Percentiles rank a stretch among this genome's conserved stretches.
Evolutionary conservation across 1,140 invertebrate species (phyloP).

Genomic region (Berghia stephanieae): DNA sequence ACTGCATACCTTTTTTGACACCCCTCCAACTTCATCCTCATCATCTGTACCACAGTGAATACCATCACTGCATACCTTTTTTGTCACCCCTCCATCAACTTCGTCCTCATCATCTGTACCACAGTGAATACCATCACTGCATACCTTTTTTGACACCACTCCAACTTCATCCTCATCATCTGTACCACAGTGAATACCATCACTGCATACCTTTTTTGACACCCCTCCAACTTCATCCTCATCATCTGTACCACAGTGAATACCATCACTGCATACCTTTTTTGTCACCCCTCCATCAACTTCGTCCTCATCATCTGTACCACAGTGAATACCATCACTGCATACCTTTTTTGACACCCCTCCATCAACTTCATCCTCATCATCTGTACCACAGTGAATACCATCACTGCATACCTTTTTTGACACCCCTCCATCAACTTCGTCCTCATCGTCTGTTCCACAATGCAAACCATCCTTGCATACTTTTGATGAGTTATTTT

Average conservation of each 20-base stretch:
- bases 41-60: slow-evolving; percentile 28
- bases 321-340: slow-evolving; percentile 34
- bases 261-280: slow-evolving; percentile 38
- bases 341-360: slow-evolving; percentile 23
- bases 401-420: slow-evolving; percentile 38
- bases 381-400: slow-evolving; percentile 36
- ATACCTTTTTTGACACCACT: background rate
- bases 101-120: slow-evolving; percentile 33
- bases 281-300: background rate
- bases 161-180: slow-evolving; percentile 27
- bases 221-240: slow-evolving; percentile 26
- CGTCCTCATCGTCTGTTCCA: slow-evolving; percentile 32
- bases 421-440: background rate
- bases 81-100: background rate
- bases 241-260: slow-evolving; percentile 42
- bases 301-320: slow-evolving; percentile 33
- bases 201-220: background rate
- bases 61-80: slow-evolving; percentile 33
- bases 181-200: slow-evolving; percentile 31
- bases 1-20: slow-evolving; percentile 8
- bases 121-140: slow-evolving; percentile 33
- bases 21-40: slow-evolving; percentile 16
- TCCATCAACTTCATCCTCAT: slow-evolving; percentile 30
- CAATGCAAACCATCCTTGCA: slow-evolving; percentile 40
- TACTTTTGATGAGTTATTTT: slow-evolving; percentile 24